Conservation (phyloP, 2,113 vertebrate species). For the Corythaeola cristata region DNA sequence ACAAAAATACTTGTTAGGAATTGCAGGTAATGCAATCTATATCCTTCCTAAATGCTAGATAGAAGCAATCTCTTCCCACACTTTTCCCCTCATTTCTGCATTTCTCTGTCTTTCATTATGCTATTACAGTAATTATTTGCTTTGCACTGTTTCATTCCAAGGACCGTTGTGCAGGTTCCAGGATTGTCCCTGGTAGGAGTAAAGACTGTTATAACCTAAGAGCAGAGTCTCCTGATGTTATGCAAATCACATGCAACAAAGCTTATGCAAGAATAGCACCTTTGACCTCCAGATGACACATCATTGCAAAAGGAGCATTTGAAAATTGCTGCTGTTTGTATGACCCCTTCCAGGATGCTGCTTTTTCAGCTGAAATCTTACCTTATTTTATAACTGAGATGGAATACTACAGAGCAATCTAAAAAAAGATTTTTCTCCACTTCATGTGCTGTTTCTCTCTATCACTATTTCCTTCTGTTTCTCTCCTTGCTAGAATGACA, state of each 20-base stretch:
- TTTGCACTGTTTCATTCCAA: conserved; percentile 38
- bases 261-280: not conserved
- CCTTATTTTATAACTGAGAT: not conserved
- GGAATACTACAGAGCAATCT: not conserved
- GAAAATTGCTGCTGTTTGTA: not conserved
- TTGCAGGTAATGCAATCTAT: conserved; percentile 52
- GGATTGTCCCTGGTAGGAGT: not conserved
- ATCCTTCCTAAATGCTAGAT: conserved; percentile 10
- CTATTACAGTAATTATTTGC: conserved; percentile 42
- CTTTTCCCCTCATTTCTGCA: not conserved
- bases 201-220: not conserved
- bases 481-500: not conserved
- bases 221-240: conserved; percentile 10
- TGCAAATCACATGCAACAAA: conserved; percentile 33
- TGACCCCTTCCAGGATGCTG: fast-evolving
- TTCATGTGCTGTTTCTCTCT: not conserved
- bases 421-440: not conserved
- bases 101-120: not conserved
- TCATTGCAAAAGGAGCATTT: not conserved
- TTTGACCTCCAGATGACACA: not conserved
- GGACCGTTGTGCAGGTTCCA: not conserved
- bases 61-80: conserved; percentile 29
- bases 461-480: not conserved
- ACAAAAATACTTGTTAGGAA: conserved; percentile 38
- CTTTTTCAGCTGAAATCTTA: not conserved